Evolutionary conservation across 2,797 vertebrate genomes (phyloP), one percentile per base, ranked within the genome.

Genomic region (Gambelia wislizenii): DNA sequence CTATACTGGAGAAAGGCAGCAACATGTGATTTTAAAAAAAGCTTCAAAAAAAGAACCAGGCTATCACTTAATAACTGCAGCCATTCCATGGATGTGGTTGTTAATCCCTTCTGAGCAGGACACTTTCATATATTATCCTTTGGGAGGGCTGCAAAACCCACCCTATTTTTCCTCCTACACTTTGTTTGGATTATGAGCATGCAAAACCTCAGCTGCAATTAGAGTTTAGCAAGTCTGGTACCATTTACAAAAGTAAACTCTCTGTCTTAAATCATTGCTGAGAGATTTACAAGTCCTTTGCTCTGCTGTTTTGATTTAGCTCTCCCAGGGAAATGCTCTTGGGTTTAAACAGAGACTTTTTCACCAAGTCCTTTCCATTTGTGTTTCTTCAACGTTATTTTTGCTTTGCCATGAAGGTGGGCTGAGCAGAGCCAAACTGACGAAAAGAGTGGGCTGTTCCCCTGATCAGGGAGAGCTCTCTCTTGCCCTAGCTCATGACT

Each of bases 401-500:
- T 88, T 47, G 79, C 92, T 95, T 86, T 20, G 42, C 89, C 92
- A 72, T 30, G 91, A 94, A 94, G 95, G 95, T 95, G 96, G 97
- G 97, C 95, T 84, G 87, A 83, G n/a, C 79, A 75, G 97, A 96
- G 95, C 96, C 0, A 82, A 72, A 83, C 89, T 97, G 97, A 98
- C 97, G 97, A 95, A 89, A n/a, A 92, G 86, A 96, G 97, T 92
- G 96, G 97, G 97, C 95, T 91, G 74, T 83, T 95, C 95, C 95
- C 94, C 91, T 9, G 72, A 18, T 39, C 90, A 8, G 30, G 88
- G 87, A 85, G 83, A 92, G 93, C 87, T 91, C 86, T 87, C 74
- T 79, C 91, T n/a, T n/a, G 33, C 92, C 91, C 93, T 44, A 39
- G 77, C 36, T 89, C n/a, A 93, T 87, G 91, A 92, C 87, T 88